Base-by-base conservation (phyloP, 2,888 invertebrate species). In the Pocota personata region DNA sequence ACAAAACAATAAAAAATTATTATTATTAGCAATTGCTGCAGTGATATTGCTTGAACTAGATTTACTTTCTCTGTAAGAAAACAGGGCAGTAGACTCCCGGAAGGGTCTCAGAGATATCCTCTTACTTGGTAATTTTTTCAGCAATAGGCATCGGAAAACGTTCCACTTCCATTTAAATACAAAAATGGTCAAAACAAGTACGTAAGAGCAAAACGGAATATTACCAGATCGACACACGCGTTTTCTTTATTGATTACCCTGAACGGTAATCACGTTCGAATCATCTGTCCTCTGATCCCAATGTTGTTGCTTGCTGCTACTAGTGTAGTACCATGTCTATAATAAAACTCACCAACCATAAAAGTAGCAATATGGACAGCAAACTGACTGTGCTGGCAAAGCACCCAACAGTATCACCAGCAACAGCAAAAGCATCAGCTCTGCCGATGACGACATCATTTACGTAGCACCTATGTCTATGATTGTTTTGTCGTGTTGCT, bases 371-470 rank as follows among this genome's bases (percentile, higher is more conserved):
- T 30, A 46, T 27, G 19, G 14, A 24, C 60, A 14, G 24, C n/a
- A 46, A 12, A 19, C 16, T 24, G 5, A 37, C 19, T 30, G 19
- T 8, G 19, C 14, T 30, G n/a, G 12, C 55, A 27, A 32, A 12
- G 4, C n/a, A 19, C n/a, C n/a, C n/a, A n/a, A n/a, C n/a, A n/a
- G n/a, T n/a, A n/a, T n/a, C n/a, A n/a, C n/a, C 24, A 21, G 57
- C 2, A 32, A 10, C 21, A 24, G 14, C 40, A 43, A 14, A 3
- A 48, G 19, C 82, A 76, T 24, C 30, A 48, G 75, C 35, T 60
- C 10, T 37, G 16, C 8, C 14, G 35, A 64, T 50, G 72, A 77
- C 71, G 71, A 77, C 66, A 82, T 82, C 62, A 48, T 37, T 30
- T 55, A 32, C 52, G 35, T 52, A 58, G 10, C n/a, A 48, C 14